Evolutionary conservation across 2,888 invertebrate species (phyloP).

Genomic region (Ceraclea dissimilis): DNA sequence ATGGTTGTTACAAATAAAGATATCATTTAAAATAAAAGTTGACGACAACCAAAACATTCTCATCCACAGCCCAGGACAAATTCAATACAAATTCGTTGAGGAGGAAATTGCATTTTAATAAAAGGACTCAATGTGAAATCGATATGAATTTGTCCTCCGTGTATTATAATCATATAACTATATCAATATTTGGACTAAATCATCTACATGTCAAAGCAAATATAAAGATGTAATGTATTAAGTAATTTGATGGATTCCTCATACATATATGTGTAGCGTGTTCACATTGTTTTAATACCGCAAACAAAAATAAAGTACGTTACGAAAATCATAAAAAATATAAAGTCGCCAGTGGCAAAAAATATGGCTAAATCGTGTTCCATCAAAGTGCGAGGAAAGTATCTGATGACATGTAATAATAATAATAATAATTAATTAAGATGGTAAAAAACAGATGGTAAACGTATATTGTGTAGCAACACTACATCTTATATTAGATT

Average conservation of each 20-base stretch:
- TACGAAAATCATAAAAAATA: too few relatives aligned
- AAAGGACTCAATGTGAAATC: too few relatives aligned
- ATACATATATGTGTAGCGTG: too few relatives aligned
- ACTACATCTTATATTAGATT: not conserved
- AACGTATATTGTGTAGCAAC: not conserved
- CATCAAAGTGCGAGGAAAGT: too few relatives aligned
- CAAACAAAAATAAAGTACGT: too few relatives aligned
- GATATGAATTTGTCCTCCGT: too few relatives aligned
- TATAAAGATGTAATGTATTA: not conserved
- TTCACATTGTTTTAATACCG: too few relatives aligned
- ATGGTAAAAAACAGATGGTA: not conserved
- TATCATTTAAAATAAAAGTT: not conserved
- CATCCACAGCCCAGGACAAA: not conserved
- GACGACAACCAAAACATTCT: constrained; percentile 9
- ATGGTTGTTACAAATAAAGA: constrained; percentile 8
- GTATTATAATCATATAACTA: too few relatives aligned
- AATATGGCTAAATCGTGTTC: not conserved
- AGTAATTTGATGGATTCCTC: constrained; percentile 3
- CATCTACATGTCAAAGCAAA: constrained; percentile 7
- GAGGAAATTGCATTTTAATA: too few relatives aligned
- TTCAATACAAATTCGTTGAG: not conserved
- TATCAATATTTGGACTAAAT: constrained; percentile 1
- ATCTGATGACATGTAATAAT: not conserved
- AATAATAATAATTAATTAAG: constrained; percentile 3
- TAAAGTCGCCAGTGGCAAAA: too few relatives aligned